Evolutionary conservation across 64 coral and sea anemone species (phyloP), one percentile per base, ranked within the genome.

Genomic region (Stichodactyla helianthus): DNA sequence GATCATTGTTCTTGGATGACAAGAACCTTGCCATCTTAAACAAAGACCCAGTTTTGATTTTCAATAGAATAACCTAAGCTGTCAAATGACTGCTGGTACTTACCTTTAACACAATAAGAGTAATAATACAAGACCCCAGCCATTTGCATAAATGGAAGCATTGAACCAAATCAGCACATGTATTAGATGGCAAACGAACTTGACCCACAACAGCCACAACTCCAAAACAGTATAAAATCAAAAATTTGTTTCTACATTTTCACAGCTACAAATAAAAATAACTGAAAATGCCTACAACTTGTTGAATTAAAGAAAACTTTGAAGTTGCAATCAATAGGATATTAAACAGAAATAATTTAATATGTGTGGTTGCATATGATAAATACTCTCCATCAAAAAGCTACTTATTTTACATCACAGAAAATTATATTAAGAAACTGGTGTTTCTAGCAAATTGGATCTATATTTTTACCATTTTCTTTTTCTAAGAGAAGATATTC

Each of bases 131-230:
- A 14, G 50, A 51, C 5, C 6, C 11, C 19, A 54, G 2, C 52
- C 20, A 81, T 81, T 81, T 81, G 78, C 78, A 81, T 81, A 53
- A 10, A 54, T 44, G 20, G 7, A 53, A 12, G 15, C 78, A 81
- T 15, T 81, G 50, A 81, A 52, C 15, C 78, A 81, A 20, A 81
- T 52, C 78, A 81, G 78, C 78, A 81, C 78, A 81, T 81, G 35
- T 44, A 44, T 44, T 44, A 44, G 35, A 44, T 44, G 78, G 78
- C 13, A n/a, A 54, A 11, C 27, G 22, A 74, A 74, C 22, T 25
- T 74, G 25, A 74, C 68, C n/a, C 68, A 74, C n/a, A 74, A 27
- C 25, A 44, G 35, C 35, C 35, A 44, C 35, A 44, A 74, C 26
- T 74, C 68, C 25, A 74, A 74, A n/a, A 74, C 68, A 74, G 6